Conservation (phyloP, 37 sponge, comb jelly and placozoan genomes). For the Hormiphora californensis region DNA sequence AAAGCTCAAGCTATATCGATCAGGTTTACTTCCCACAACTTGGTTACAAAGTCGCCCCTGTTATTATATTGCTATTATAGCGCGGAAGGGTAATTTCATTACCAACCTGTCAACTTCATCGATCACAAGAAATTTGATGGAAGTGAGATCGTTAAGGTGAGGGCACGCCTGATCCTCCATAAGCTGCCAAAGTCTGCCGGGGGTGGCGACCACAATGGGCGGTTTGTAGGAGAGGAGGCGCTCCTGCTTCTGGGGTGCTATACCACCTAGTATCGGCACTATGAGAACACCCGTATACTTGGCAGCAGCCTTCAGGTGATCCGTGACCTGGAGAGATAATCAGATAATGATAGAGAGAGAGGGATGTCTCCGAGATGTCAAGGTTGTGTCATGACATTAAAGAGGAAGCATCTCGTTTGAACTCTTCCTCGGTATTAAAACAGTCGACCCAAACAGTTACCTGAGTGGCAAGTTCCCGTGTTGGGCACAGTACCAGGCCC, state of each 20-base stretch:
- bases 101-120: constrained; percentile 85
- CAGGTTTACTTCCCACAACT: too few relatives aligned
- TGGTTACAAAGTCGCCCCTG: too few relatives aligned
- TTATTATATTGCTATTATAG: too few relatives aligned
- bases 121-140: constrained; percentile 71
- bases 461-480: constrained; percentile 89
- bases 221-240: constrained; percentile 72
- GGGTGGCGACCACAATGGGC: constrained; percentile 84
- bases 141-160: constrained; percentile 55
- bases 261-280: constrained; percentile 88
- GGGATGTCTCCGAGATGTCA: too few relatives aligned
- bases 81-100: too few relatives aligned
- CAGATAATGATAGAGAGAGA: too few relatives aligned
- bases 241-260: constrained; percentile 84
- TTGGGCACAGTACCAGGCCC: constrained; percentile 82
- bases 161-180: constrained; percentile 76
- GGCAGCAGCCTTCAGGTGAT: constrained; percentile 68
- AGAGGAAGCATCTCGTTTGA: too few relatives aligned
- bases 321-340: constrained; percentile 57
- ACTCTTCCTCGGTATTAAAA: too few relatives aligned
- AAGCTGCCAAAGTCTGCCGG: constrained; percentile 78
- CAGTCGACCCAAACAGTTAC: too few relatives aligned
- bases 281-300: constrained; percentile 70
- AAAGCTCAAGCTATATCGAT: too few relatives aligned
- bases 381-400: too few relatives aligned